Evolutionary conservation across 2,888 invertebrate species (phyloP), one percentile per base, ranked within the genome.

Genomic region (Leptinotarsa tumamoca): DNA sequence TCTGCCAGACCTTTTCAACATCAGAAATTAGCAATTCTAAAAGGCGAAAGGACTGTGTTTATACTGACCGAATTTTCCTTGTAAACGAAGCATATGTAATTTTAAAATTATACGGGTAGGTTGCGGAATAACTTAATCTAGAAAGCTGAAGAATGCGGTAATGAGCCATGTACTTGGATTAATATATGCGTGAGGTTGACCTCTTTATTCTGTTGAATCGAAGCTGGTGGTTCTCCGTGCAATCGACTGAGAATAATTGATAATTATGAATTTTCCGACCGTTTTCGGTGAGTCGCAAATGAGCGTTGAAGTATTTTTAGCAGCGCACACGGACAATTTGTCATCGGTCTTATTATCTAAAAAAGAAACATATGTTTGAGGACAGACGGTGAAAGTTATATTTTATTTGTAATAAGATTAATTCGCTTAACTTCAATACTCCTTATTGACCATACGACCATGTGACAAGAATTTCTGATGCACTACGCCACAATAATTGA

Each of bases 1-100:
- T 70, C 75, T 73, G 70, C 70, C 70, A 70, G 56, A 58, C 58
- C 23, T 56, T 70, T 70, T 52, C 15, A 73, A 76, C 49, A 58
- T 50, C 68, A n/a, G 18, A 69, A 63, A 76, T 76, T 76, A 70
- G 75, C 72, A 69, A 76, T 76, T 69, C 75, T 76, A 73, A 76
- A 76, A 72, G 66, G 71, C 69, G 58, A 68, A 72, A 70, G 72
- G 72, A 76, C 75, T 76, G 67, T 43, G 43, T 76, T 72, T 76
- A 73, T 72, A 72, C 58, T 73, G 72, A 70, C 66, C 58, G 27
- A 67, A 54, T 52, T 50, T 63, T 49, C 67, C 49, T 49, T 61
- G 68, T 51, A 54, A 69, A 76, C 73, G n/a, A 67, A 75, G 67
- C 69, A 76, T 56, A 73, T 63, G 66, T 66, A 63, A 72, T 75